Evolutionary conservation across 1,140 invertebrate genomes (phyloP).

Genomic region (Scylla paramamosain): DNA sequence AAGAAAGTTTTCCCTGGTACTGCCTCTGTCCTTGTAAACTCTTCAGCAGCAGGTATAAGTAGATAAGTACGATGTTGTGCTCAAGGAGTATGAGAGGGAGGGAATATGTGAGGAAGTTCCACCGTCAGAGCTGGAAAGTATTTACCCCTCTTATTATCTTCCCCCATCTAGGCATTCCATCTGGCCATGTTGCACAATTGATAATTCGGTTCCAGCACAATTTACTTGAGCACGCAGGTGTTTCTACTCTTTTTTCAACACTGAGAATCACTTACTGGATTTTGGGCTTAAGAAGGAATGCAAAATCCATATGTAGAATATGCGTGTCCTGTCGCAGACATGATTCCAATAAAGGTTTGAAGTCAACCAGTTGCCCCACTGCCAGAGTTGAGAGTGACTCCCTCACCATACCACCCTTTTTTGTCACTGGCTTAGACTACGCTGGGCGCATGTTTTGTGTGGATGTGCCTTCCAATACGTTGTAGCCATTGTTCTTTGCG

Average conservation of each 20-base stretch:
- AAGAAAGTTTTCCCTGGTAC: no score
- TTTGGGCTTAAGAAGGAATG: background rate
- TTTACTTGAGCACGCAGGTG: no score
- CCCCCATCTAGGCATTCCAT: no score
- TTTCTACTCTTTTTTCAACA: no score
- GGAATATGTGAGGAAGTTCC: conserved; percentile 31
- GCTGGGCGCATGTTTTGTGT: background rate
- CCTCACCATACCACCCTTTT: background rate
- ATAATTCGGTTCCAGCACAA: no score
- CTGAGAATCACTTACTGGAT: background rate
- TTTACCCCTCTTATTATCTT: conserved; percentile 2
- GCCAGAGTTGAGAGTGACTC: background rate
- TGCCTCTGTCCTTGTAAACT: no score
- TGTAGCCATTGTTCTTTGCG: no score
- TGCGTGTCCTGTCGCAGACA: conserved; percentile 38
- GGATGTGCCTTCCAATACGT: no score
- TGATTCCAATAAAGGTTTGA: conserved; percentile 34
- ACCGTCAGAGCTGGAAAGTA: background rate
- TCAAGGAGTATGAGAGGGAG: conserved; percentile 16
- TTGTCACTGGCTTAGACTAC: conserved; percentile 5
- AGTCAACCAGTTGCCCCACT: conserved; percentile 27
- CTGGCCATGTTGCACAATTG: no score
- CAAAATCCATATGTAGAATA: conserved; percentile 15
- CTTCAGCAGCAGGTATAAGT: no score
- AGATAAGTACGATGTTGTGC: conserved; percentile 31